Evolutionary conservation across 2,113 vertebrate species (phyloP), one percentile per base, ranked within the genome.

Genomic region (Collichthys lucidus): DNA sequence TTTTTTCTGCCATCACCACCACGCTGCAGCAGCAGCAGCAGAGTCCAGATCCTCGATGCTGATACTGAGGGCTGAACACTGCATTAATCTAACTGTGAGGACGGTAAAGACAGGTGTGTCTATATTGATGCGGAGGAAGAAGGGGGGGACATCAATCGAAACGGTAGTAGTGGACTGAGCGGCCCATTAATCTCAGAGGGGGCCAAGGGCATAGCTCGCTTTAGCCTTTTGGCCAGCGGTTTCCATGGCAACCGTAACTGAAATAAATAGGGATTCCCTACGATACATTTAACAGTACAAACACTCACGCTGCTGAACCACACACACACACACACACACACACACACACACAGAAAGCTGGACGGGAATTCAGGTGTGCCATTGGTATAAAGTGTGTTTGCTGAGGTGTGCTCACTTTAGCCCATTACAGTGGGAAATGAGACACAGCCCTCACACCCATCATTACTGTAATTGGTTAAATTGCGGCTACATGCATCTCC

Each of bases 401-500:
- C 4, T 40, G 70, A 82, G 79, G 78, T 59, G 82, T 17, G 29
- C 35, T 86, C 83, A 72, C 63, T 81, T 82, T 24, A 74, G 77
- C 72, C 65, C 77, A 77, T 89, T 82, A 84, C 73, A 74, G 57
- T 12, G 8, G 31, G 68, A 77, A 90, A 86, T 68, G 75, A 89
- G 77, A 74, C 79, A 29, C 62, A 6, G 73, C 75, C 72, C 74
- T 88, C 86, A n/a, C n/a, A 82, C 74, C 89, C 77, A 60, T 85
- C 87, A 85, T 90, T 84, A 78, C 83, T 67, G 22, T 83, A 89
- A 90, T 88, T 87, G 79, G 88, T 59, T 87, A 77, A 91, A 86
- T 65, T 59, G 50, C 62, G 62, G 68, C 69, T 87, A 20, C 64
- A 56, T 79, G 65, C 24, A 75, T 75, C 66, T 46, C 69, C 70